Evolutionary conservation across 2,113 vertebrate species (phyloP).

Genomic region (Sebastes fasciatus): DNA sequence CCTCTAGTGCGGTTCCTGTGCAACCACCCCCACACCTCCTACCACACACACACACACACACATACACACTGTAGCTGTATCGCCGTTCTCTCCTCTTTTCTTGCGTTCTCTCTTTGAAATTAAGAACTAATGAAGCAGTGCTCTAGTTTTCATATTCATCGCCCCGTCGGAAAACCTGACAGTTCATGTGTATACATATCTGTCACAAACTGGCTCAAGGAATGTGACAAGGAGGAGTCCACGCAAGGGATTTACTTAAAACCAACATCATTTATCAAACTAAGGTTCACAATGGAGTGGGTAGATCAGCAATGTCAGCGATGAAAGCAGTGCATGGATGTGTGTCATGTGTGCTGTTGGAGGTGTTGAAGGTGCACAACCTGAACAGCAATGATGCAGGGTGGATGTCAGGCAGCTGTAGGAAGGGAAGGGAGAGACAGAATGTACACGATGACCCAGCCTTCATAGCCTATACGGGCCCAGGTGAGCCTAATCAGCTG

Average conservation of each 20-base stretch:
- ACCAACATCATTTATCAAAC: not conserved
- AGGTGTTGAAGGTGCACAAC: not conserved
- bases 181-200: not conserved
- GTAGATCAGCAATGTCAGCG: not conserved
- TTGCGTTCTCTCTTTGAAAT: not conserved
- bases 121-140: constrained; percentile 6
- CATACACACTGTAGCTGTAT: not conserved
- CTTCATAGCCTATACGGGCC: too few relatives aligned
- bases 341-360: not conserved
- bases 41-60: not conserved
- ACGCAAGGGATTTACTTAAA: not conserved
- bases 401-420: not conserved
- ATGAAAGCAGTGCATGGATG: not conserved
- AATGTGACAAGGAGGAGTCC: not conserved
- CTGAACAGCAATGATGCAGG: not conserved
- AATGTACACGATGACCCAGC: not conserved
- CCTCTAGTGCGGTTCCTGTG: constrained; percentile 54
- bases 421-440: not conserved
- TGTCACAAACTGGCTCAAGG: not conserved
- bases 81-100: not conserved
- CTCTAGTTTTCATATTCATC: not conserved
- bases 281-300: not conserved
- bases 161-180: not conserved
- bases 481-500: too few relatives aligned
- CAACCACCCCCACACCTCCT: constrained; percentile 30